Conservation (phyloP, 2,797 vertebrate species). For the Loriculus beryllinus region DNA sequence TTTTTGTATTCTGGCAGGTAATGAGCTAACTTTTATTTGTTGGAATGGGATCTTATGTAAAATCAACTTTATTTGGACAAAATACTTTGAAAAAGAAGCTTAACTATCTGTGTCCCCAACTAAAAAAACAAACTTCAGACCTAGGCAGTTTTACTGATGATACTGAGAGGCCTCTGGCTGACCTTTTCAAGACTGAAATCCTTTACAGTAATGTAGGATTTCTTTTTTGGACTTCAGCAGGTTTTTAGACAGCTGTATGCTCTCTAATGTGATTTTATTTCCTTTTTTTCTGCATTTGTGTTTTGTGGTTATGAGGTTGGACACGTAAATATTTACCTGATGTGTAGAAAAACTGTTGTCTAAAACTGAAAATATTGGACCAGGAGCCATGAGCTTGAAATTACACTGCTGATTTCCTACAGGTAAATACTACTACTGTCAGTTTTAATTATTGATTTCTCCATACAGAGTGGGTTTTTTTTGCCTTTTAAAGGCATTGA, state of each 20-base stretch:
- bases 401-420: not conserved
- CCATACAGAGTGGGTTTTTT: rapidly evolving
- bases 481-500: not conserved
- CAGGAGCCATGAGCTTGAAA: not conserved
- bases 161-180: not conserved
- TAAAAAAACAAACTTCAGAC: not conserved
- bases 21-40: not conserved
- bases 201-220: not conserved
- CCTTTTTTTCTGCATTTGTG: not conserved
- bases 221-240: not conserved
- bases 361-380: not conserved
- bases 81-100: not conserved
- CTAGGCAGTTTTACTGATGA: not conserved
- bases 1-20: not conserved
- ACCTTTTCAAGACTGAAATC: not conserved
- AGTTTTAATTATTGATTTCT: not conserved
- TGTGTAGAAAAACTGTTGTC: not conserved
- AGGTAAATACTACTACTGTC: not conserved
- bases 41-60: not conserved
- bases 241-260: not conserved
- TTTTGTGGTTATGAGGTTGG: not conserved
- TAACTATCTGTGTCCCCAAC: not conserved
- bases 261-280: not conserved
- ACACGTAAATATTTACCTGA: not conserved
- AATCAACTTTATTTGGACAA: not conserved